These are phyloP conservation scores for Eupeodes luniger DNA, from an alignment of 2,888 invertebrate species.

Conservation along the genomic window DNA sequence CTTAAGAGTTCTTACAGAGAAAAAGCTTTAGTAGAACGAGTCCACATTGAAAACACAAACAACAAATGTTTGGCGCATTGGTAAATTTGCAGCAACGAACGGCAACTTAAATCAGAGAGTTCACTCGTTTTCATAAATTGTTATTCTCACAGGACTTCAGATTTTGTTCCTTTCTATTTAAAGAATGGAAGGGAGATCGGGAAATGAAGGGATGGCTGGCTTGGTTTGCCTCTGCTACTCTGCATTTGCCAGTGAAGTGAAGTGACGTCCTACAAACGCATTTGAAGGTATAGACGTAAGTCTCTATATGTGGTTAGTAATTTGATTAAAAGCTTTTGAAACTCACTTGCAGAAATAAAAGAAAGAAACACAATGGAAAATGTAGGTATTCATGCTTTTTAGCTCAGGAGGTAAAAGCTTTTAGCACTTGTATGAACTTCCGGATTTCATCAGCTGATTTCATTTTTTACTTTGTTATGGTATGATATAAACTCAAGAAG, in stretches of 20 bases:
- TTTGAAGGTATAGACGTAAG: neutral
- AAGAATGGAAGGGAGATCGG: conserved; percentile 2
- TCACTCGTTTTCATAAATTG: conserved; percentile 35
- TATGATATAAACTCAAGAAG: conserved; percentile 7
- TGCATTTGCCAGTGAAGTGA: conserved; percentile 41
- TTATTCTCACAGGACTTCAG: conserved; percentile 16
- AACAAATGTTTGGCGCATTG: conserved; percentile 54
- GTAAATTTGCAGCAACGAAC: conserved; percentile 31
- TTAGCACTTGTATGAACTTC: conserved; percentile 73
- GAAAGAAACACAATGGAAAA: conserved; percentile 25
- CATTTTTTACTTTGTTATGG: conserved; percentile 16
- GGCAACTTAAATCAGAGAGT: conserved; percentile 41
- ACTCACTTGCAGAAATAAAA: conserved; percentile 1
- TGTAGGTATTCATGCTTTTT: conserved; percentile 26
- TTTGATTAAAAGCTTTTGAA: conserved; percentile 70
- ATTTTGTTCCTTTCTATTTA: neutral
- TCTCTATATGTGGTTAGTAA: conserved; percentile 50
- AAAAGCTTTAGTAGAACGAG: conserved; percentile 57
- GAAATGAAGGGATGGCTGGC: conserved; percentile 35
- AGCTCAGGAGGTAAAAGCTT: conserved; percentile 44
- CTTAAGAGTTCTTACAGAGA: conserved; percentile 65
- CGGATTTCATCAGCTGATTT: conserved; percentile 68
- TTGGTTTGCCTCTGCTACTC: conserved; percentile 39
- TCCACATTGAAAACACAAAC: conserved; percentile 48
- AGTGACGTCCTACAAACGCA: conserved; percentile 15